phyloP scores from a whole-genome alignment of 2,797 vertebrate genomes.

The Leptoclinus maculatus region DNA sequence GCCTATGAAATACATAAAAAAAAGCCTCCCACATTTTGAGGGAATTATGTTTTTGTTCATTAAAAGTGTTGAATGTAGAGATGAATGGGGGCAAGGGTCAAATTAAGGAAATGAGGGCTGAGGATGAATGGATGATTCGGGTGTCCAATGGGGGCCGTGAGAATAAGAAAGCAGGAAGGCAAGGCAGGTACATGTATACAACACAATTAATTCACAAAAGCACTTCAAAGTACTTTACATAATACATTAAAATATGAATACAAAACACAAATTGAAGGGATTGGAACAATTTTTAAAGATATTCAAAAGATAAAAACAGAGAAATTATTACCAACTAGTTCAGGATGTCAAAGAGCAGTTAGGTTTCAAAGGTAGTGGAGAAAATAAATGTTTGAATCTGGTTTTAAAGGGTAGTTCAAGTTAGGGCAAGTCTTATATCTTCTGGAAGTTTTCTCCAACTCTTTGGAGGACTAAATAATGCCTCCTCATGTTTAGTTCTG shows the following conservation, averaged over 20 bases:
- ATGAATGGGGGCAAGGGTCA: slow-evolving; percentile 42
- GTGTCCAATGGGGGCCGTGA: slow-evolving; percentile 41
- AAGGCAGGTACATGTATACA: slow-evolving; percentile 52
- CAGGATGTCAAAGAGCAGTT: background rate
- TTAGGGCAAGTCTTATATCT: background rate
- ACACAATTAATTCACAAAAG: slow-evolving; percentile 40
- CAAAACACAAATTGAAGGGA: slow-evolving; percentile 1
- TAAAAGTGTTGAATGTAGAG: slow-evolving; percentile 32
- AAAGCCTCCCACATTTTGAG: slow-evolving; percentile 9
- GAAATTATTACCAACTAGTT: slow-evolving; percentile 4
- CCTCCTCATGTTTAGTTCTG: background rate
- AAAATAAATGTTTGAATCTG: background rate
- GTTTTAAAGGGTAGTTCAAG: background rate
- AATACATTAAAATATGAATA: slow-evolving; percentile 26
- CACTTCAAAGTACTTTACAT: slow-evolving; percentile 37
- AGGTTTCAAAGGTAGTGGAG: slow-evolving; percentile 4
- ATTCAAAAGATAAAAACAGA: background rate
- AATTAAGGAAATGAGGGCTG: slow-evolving; percentile 27
- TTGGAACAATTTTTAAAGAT: background rate
- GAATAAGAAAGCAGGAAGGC: slow-evolving; percentile 53
- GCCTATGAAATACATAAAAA: slow-evolving; percentile 14
- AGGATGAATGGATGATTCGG: slow-evolving; percentile 28
- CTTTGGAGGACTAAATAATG: background rate
- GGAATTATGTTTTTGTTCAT: slow-evolving; percentile 26
- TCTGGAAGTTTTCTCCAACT: background rate